phyloP scores from a whole-genome alignment of 2,888 invertebrate genomes.

The Orchesellides sinensis region DNA sequence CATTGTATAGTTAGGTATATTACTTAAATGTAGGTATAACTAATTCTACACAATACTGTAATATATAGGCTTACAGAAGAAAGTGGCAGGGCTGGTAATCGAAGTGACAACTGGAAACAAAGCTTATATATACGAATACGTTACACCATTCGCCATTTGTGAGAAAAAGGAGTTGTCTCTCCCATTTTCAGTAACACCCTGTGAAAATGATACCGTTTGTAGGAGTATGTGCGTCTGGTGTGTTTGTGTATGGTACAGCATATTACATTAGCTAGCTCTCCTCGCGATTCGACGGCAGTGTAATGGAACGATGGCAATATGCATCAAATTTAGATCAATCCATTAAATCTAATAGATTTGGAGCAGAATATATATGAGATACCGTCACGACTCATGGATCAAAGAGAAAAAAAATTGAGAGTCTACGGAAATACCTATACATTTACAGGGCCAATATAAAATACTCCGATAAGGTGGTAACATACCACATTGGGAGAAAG shows the following conservation, averaged over 20 bases:
- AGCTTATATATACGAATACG: slow-evolving; percentile 1
- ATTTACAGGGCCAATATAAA: no score
- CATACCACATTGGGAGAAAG: not conserved
- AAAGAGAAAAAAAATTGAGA: slow-evolving; percentile 1
- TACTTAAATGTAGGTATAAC: no score
- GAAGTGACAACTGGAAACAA: slow-evolving; percentile 55
- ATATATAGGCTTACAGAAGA: no score
- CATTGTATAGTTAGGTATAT: no score
- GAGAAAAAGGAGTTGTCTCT: slow-evolving; percentile 25
- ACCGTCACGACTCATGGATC: slow-evolving; percentile 50
- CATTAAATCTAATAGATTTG: slow-evolving; percentile 26
- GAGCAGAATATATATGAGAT: slow-evolving; percentile 14
- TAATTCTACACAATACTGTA: no score
- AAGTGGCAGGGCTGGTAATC: slow-evolving; percentile 37
- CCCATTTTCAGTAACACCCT: slow-evolving; percentile 9
- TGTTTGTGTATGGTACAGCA: no score
- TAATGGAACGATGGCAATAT: slow-evolving; percentile 21
- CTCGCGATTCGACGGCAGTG: no score
- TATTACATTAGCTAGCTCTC: not conserved
- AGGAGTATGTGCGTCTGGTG: not conserved
- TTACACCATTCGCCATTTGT: not conserved
- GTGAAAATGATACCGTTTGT: not conserved
- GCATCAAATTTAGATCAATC: slow-evolving; percentile 52
- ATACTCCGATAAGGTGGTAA: no score
- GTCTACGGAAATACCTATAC: not conserved